Base-by-base conservation (phyloP, 2,888 invertebrate species). In the Anticlea derivata region DNA sequence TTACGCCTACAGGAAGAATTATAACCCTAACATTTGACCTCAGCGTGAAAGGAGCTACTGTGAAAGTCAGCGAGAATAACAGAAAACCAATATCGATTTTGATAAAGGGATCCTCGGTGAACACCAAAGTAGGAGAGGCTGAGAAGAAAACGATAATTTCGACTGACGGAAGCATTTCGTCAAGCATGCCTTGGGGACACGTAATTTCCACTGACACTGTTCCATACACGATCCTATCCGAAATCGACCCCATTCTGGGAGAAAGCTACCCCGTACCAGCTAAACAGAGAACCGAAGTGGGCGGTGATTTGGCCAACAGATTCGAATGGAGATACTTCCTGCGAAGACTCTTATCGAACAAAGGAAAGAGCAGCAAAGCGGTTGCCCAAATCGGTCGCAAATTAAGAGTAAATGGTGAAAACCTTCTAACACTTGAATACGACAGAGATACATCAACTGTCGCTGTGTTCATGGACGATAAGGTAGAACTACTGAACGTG, bases 311-410 rank as follows among this genome's bases (percentile, higher is more conserved):
- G 45, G 97, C 97, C 0, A 98, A 98, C 72, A 92, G 98, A 58
- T 97, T 98, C 70, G 98, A 99, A 85, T 99, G 98, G 98, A 93
- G 98, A 29, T 98, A 97, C 85, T 97, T 97, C 88, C 92, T 97
- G 50, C 91, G 97, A 38, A 94, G 96, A 56, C 92, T 95, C 24
- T 93, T 94, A 60, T 92, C 93, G 1, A 92, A 87, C 64, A 94
- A 92, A 91, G 92, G 86, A 74, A 92, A 92, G 72, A 74, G 75
- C 68, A 93, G 83, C 58, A 96, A 95, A 76, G 92, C 93, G 0
- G 94, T 96, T 0, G 94, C 96, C 0, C 96, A 96, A 82, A 95
- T 97, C 8, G 97, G 97, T 5, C 93, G 96, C 39, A 96, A 96
- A 72, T 80, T 97, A 26, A 90, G 97, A 43, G 96, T 98, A 0